These are phyloP conservation scores for Heteromormyrus szaboi DNA, from an alignment of 2,797 vertebrate genomes.

Conservation along the genomic window DNA sequence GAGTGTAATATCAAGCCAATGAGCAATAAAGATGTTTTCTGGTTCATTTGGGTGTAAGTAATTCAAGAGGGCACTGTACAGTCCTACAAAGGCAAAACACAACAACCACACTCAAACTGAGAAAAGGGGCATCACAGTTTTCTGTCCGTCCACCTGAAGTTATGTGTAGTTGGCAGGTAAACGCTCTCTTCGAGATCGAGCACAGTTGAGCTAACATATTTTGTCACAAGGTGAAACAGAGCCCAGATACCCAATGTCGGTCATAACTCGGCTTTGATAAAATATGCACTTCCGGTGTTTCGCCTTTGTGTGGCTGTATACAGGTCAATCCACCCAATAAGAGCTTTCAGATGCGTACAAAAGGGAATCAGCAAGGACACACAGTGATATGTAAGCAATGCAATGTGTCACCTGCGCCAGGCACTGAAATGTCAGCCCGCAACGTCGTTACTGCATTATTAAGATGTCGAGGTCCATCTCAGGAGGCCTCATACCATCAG, in stretches of 20 bases:
- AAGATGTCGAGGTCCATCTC: not conserved
- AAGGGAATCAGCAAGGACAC: not conserved
- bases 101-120: not conserved
- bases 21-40: not conserved
- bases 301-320: not conserved
- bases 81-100: not conserved
- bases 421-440: not conserved
- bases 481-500: not conserved
- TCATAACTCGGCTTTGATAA: not conserved
- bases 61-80: not conserved
- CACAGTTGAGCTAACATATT: not conserved
- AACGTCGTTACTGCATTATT: not conserved
- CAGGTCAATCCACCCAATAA: not conserved
- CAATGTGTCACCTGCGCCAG: not conserved
- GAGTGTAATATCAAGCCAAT: not conserved
- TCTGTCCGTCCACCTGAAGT: not conserved
- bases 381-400: not conserved
- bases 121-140: not conserved
- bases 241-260: not conserved
- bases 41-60: not conserved
- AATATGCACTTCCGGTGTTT: not conserved
- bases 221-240: not conserved
- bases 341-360: not conserved
- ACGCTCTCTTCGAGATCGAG: not conserved
- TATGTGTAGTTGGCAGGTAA: not conserved